A percentile compares a stretch with the other conserved stretches of the same genome.
Conservation (phyloP, 2,113 vertebrate genomes). For the Peromyscus californicus region DNA sequence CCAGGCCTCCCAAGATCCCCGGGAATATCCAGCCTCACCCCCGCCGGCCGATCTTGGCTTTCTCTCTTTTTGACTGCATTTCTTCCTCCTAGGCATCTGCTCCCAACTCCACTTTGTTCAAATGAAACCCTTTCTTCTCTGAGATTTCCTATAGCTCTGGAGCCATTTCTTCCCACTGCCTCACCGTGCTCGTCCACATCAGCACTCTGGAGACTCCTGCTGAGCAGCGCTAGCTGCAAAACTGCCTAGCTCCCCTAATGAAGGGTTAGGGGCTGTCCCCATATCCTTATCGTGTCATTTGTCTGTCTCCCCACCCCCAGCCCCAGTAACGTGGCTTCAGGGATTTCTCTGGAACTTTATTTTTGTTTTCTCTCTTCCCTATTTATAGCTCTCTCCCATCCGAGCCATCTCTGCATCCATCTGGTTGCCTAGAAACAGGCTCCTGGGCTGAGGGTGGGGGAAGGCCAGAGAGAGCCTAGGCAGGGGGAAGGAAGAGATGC, state of each 20-base stretch:
- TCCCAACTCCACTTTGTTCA: background rate
- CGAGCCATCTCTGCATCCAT: constrained; percentile 83
- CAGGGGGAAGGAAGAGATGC: constrained; percentile 58
- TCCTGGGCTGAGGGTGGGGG: constrained; percentile 85
- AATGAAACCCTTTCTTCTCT: background rate
- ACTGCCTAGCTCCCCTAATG: background rate
- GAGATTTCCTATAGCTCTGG: background rate
- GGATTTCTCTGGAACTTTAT: constrained; percentile 84
- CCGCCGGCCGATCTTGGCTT: background rate
- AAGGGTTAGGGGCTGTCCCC: constrained; percentile 14
- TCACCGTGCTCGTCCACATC: background rate
- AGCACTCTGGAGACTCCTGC: background rate
- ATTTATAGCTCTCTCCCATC: constrained; percentile 86
- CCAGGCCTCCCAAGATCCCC: background rate
- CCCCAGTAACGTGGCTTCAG: constrained; percentile 48
- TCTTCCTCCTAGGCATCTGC: background rate
- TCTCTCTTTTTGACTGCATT: background rate
- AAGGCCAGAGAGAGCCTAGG: constrained; percentile 76
- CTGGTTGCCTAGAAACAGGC: constrained; percentile 93
- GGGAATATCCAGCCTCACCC: background rate
- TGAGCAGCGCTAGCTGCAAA: background rate
- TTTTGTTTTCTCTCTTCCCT: constrained; percentile 86
- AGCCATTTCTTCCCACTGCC: background rate
- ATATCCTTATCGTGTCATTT: background rate
- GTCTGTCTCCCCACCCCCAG: constrained; percentile 10